Percentiles rank a stretch among this genome's conserved stretches.
These are phyloP conservation scores for Melanotaenia trifasciata DNA, from an alignment of 2,797 vertebrate genomes.

Conservation along the genomic window DNA sequence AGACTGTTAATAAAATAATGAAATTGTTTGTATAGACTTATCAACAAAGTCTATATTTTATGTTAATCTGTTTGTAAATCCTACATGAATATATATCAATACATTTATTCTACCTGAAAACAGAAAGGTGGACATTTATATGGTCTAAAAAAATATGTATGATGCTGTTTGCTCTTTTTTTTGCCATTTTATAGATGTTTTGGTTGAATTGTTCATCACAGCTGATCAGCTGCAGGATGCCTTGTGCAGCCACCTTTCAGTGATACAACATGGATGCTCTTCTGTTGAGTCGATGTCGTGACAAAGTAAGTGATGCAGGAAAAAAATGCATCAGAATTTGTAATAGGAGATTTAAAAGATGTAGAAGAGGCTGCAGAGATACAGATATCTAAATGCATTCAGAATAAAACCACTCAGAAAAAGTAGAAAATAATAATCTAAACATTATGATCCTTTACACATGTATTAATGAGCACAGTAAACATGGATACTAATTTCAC, in stretches of 20 bases:
- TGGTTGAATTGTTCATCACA: no score
- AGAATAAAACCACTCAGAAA: no score
- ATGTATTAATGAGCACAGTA: background rate
- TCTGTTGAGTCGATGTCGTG: background rate
- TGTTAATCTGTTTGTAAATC: background rate
- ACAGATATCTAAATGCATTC: no score
- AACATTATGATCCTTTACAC: background rate
- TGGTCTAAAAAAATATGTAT: no score
- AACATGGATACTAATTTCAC: background rate
- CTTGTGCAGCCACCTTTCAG: no score
- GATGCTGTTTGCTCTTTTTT: no score
- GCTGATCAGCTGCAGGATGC: background rate
- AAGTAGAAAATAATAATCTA: no score
- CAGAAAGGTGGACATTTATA: no score
- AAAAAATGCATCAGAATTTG: background rate
- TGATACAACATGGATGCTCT: background rate
- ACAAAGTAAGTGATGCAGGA: no score
- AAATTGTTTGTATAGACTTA: no score
- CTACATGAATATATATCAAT: background rate
- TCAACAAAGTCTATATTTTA: background rate
- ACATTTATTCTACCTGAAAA: no score
- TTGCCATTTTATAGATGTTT: no score
- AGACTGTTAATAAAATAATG: background rate
- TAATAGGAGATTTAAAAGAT: background rate
- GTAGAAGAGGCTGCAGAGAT: background rate